Base-by-base conservation (phyloP, 2,888 invertebrate species). In the Eupithecia insigniata region DNA sequence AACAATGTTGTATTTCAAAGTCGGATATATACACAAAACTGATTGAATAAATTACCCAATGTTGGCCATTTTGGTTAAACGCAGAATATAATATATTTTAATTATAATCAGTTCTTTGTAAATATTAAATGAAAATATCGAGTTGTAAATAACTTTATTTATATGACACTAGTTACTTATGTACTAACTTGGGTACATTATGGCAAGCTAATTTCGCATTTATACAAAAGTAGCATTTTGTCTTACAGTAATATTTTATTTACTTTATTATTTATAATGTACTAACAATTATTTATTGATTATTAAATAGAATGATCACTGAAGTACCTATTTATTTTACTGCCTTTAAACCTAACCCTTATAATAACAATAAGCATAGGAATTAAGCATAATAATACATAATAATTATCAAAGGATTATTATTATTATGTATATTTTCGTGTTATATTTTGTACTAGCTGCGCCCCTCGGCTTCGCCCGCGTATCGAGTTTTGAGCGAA, bases 71-170 rank as follows among this genome's bases (percentile, higher is more conserved):
- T 62, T 34, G 32, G 34, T n/a, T 34, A 12, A 34, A 62, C n/a
- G 32, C 16, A 18, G 18, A 30, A 61, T 10, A 64, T 32, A 43
- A 46, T 61, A 55, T 28, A 34, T 65, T 60, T n/a, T 8, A 10
- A 36, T 32, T 6, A 61, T 39, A 34, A 51, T 77, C 70, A 78
- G 74, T 79, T 73, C 74, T 78, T 78, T 83, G 79, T 75, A 73
- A 70, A 81, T 55, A 81, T 76, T 51, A 18, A 65, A 78, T 70
- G 76, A 77, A n/a, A 72, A 80, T 79, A 78, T 78, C 81, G 75
- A 74, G 84, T 85, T 90, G 90, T 93, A 92, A 92, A 93, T 93
- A 92, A 87, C 83, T 85, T 83, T 86, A 89, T 89, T 88, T 90
- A 90, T 90, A 61, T 88, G 85, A 78, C 81, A 83, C 81, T 84